Percentiles rank a stretch among this genome's conserved stretches.
Conservation (phyloP, 2,888 invertebrate genomes). For the Nemoura dubitans region DNA sequence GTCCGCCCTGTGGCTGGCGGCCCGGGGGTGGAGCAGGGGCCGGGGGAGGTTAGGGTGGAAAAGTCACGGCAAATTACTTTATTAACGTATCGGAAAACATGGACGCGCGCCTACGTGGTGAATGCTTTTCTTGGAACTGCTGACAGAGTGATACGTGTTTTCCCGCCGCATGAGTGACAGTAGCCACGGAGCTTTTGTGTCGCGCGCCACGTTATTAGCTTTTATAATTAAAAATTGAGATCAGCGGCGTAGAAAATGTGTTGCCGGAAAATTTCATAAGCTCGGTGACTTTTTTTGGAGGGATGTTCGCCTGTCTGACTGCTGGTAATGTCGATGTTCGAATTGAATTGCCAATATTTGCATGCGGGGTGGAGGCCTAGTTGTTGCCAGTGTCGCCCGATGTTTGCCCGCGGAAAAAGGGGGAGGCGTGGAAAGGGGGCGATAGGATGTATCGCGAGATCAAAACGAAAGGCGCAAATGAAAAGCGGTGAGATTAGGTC, state of each 20-base stretch:
- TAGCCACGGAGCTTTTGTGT: neutral
- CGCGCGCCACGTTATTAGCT: neutral
- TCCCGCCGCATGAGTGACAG: neutral
- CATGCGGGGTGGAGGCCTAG: neutral
- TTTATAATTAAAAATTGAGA: neutral
- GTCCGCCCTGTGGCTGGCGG: neutral
- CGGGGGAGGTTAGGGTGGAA: neutral
- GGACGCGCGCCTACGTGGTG: neutral
- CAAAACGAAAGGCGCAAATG: conserved; percentile 20
- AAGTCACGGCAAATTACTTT: neutral
- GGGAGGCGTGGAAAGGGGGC: neutral
- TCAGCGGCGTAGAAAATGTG: neutral
- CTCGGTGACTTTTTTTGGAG: neutral
- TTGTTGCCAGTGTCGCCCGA: neutral
- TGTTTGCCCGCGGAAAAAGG: neutral
- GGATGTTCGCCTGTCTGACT: neutral
- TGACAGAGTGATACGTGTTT: neutral
- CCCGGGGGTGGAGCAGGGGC: neutral
- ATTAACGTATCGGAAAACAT: conserved; percentile 7
- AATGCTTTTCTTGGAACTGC: neutral
- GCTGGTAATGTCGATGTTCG: neutral
- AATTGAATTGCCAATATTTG: conserved; percentile 12
- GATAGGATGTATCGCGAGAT: neutral
- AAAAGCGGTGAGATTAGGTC: neutral
- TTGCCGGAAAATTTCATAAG: neutral